Percentiles rank a stretch among this genome's conserved stretches.
These are phyloP conservation scores for Hyperopisus bebe DNA, from an alignment of 2,113 vertebrate genomes.

Conservation along the genomic window DNA sequence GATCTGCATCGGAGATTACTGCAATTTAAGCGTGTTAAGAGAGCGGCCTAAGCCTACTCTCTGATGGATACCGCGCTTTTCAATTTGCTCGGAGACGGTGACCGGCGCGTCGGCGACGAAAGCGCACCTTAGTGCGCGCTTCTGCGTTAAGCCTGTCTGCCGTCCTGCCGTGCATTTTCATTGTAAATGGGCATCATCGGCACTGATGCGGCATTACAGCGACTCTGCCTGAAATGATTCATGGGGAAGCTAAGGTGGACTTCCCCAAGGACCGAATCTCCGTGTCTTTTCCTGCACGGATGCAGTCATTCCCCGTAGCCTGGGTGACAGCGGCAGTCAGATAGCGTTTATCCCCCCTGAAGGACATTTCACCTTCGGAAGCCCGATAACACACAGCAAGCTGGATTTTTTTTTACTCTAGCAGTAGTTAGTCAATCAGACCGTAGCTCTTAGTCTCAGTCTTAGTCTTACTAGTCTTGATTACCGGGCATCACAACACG, in stretches of 20 bases:
- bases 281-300: slow-evolving; percentile 5
- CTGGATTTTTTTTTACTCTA: slow-evolving; percentile 43
- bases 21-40: slow-evolving; percentile 56
- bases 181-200: neutral
- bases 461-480: too few relatives aligned
- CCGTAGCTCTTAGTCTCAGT: slow-evolving; percentile 45
- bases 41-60: slow-evolving; percentile 56
- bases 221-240: neutral
- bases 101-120: slow-evolving; percentile 32
- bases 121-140: slow-evolving; percentile 20
- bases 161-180: neutral
- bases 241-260: neutral
- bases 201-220: neutral
- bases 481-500: neutral
- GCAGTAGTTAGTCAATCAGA: slow-evolving; percentile 60
- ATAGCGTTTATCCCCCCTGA: slow-evolving; percentile 59
- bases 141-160: neutral
- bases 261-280: neutral
- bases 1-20: slow-evolving; percentile 64
- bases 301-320: slow-evolving; percentile 31
- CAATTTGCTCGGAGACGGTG: slow-evolving; percentile 48
- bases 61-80: slow-evolving; percentile 47
- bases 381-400: slow-evolving; percentile 47
- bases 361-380: slow-evolving; percentile 57
- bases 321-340: slow-evolving; percentile 40